Evolutionary conservation across 2,888 invertebrate genomes (phyloP), one percentile per base, ranked within the genome.

Genomic region (Dasysyrphus albostriatus): DNA sequence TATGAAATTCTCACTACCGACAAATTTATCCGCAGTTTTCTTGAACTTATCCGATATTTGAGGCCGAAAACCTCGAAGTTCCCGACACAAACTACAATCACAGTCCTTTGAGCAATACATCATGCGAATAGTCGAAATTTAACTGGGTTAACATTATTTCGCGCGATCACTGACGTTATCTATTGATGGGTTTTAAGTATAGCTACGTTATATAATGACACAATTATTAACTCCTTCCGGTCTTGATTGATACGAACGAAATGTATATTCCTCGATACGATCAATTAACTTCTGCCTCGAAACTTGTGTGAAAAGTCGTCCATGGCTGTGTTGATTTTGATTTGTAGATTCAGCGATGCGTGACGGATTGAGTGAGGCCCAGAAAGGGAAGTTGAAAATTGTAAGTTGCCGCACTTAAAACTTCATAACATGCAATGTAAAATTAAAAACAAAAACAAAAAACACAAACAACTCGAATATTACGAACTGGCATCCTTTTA

Each of bases 91-190:
- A 91, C 95, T 94, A 93, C 96, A 96, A 89, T 94, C 94, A 92
- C 96, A 96, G 90, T 96, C 95, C 93, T 95, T 94, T 90, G 94
- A 94, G 93, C 96, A 96, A 93, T 94, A 94, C 95, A 95, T 95
- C 91, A 74, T 89, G 78, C 24, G 24, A 59, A 72, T 44, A 58
- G 47, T 24, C 49, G n/a, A 65, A 75, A 19, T 44, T 61, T n/a
- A 24, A 65, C 51, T 73, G 42, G 72, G 24, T 65, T 78, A 70
- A 82, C 78, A 87, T 78, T 79, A 75, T 24, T 24, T 24, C 24
- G 24, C 78, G 72, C 78, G 72, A 85, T 73, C 73, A 85, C 84
- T 29, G 34, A 70, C 58, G 74, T 34, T 34, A 63, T 69, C 51
- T 58, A 16, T 47, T 37, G 51, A 16, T 19, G 39, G 14, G 67